Percentiles rank a stretch among this genome's conserved stretches.
These are phyloP conservation scores for Aphelenchoides fujianensis DNA, from an alignment of 1,140 invertebrate species.

Conservation along the genomic window DNA sequence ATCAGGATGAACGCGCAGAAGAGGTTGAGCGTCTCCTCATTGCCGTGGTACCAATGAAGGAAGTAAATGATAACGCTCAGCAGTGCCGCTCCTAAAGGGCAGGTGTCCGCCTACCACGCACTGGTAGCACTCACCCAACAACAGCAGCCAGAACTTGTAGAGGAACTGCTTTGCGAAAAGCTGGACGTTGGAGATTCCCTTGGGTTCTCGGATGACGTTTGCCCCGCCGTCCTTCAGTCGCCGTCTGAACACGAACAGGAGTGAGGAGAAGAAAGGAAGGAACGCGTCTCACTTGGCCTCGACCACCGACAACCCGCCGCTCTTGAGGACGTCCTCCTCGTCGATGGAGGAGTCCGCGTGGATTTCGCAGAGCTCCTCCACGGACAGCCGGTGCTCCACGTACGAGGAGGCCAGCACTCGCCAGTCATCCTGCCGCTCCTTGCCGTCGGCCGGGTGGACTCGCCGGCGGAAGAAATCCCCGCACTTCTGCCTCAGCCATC, in stretches of 20 bases:
- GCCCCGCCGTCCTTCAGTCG: constrained; percentile 55
- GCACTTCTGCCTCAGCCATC: background rate
- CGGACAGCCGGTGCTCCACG: constrained; percentile 49
- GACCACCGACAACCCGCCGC: constrained; percentile 52
- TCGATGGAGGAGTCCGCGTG: constrained; percentile 60
- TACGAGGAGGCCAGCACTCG: constrained; percentile 37
- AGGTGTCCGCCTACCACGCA: background rate
- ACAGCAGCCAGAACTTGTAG: constrained; percentile 60
- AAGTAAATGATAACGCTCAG: constrained; percentile 57
- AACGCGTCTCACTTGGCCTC: constrained; percentile 49
- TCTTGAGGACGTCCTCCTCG: constrained; percentile 44
- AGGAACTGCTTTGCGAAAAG: constrained; percentile 57
- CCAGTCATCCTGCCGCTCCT: background rate
- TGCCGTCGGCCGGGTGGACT: background rate
- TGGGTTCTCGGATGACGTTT: constrained; percentile 49
- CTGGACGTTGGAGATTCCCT: constrained; percentile 43
- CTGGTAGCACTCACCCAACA: constrained; percentile 33
- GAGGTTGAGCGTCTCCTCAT: constrained; percentile 54
- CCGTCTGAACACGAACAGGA: constrained; percentile 39
- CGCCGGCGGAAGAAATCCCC: background rate
- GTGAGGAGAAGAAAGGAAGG: background rate
- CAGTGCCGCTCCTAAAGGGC: constrained; percentile 41
- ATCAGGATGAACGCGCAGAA: constrained; percentile 60
- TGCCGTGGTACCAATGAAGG: constrained; percentile 57
- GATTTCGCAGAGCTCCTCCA: constrained; percentile 52